phyloP scores from a whole-genome alignment of 2,113 vertebrate genomes.

The Rhagologus leucostigma region DNA sequence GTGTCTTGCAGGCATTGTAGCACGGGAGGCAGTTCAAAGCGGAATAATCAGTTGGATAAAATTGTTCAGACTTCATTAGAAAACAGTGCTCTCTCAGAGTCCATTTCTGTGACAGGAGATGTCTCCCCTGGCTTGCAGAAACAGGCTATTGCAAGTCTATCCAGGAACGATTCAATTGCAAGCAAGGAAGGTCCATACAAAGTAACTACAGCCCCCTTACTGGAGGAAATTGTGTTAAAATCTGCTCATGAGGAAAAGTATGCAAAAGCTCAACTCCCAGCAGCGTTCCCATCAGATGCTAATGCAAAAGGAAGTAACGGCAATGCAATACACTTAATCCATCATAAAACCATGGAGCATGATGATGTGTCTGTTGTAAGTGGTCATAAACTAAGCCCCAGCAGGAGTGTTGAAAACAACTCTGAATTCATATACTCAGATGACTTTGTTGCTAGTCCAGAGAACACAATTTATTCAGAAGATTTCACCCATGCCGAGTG shows the following conservation, averaged over 20 bases:
- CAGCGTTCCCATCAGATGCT: slow-evolving; percentile 10
- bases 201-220: neutral
- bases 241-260: neutral
- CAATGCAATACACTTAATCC: neutral
- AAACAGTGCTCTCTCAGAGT: neutral
- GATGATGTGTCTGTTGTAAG: neutral
- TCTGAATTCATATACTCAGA: slow-evolving; percentile 65
- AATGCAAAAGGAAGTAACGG: neutral
- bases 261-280: slow-evolving; percentile 16
- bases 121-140: neutral
- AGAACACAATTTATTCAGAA: slow-evolving; percentile 74
- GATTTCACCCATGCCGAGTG: slow-evolving; percentile 77
- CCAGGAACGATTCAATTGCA: neutral
- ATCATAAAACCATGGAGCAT: neutral
- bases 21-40: neutral
- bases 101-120: neutral
- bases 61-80: slow-evolving; percentile 64
- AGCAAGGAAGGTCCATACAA: neutral
- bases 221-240: neutral
- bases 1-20: neutral
- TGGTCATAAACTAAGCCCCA: neutral
- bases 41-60: slow-evolving; percentile 52
- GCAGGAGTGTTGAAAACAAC: slow-evolving; percentile 39
- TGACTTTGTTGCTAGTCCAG: slow-evolving; percentile 61
- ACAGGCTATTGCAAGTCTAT: neutral